A percentile compares a stretch with the other conserved stretches of the same genome.
Evolutionary conservation across 2,797 vertebrate species (phyloP).

Genomic region (Lagorchestes hirsutus): DNA sequence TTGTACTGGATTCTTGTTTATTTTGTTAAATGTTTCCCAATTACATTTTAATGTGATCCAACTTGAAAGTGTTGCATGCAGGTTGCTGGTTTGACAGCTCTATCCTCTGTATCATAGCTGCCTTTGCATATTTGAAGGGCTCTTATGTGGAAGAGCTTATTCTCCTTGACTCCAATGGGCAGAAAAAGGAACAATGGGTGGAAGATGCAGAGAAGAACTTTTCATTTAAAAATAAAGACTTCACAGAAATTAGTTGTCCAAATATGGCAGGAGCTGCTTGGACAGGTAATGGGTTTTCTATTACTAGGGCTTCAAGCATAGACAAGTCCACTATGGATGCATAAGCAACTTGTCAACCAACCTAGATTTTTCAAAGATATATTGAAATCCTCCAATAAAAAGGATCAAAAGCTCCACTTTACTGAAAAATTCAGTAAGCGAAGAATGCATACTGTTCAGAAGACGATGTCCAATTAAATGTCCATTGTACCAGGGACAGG

Average conservation of each 20-base stretch:
- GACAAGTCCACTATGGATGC: not conserved
- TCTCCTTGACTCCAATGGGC: not conserved
- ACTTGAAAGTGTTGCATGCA: not conserved
- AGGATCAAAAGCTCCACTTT: not conserved
- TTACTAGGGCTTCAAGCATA: not conserved
- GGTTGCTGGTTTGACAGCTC: not conserved
- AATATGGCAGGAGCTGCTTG: not conserved
- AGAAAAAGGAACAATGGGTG: not conserved
- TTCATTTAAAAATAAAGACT: not conserved
- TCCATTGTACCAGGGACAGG: not conserved
- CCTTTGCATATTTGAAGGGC: not conserved
- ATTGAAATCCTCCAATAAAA: not conserved
- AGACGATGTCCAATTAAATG: not conserved
- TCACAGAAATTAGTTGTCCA: not conserved
- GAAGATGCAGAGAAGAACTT: not conserved
- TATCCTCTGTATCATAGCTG: not conserved
- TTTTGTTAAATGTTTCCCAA: not conserved
- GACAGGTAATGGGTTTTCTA: not conserved
- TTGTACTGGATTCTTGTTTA: not conserved
- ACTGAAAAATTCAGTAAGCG: not conserved
- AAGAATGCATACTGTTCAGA: not conserved
- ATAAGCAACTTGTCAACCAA: not conserved
- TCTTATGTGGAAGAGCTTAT: not conserved
- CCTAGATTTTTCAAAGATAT: not conserved
- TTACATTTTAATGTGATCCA: not conserved